Evolutionary conservation across 1,140 invertebrate genomes (phyloP).

Genomic region (Drosophila pseudoananassae): DNA sequence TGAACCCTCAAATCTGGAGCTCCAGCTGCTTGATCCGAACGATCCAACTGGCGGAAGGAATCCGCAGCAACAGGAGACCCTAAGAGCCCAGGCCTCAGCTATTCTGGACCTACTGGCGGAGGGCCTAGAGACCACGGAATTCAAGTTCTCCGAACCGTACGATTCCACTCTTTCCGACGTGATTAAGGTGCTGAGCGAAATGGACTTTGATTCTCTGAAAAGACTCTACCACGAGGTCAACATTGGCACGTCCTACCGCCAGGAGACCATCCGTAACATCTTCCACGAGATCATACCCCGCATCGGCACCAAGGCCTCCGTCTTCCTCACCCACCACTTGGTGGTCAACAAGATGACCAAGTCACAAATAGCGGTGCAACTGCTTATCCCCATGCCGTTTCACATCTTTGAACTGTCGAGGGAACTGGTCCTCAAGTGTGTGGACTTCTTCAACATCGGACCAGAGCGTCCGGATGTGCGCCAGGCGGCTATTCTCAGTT

Average conservation of each 20-base stretch:
- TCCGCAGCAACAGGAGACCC: slow-evolving; percentile 65
- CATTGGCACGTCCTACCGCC: slow-evolving; percentile 87
- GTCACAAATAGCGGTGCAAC: slow-evolving; percentile 85
- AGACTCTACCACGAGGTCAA: slow-evolving; percentile 86
- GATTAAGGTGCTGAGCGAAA: slow-evolving; percentile 85
- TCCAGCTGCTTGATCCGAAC: slow-evolving; percentile 61
- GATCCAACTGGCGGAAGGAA: slow-evolving; percentile 80
- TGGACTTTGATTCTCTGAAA: slow-evolving; percentile 85
- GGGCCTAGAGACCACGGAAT: slow-evolving; percentile 83
- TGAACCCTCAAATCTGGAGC: slow-evolving; percentile 54
- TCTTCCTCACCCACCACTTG: slow-evolving; percentile 87
- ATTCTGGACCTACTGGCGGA: slow-evolving; percentile 82
- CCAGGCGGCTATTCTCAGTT: slow-evolving; percentile 88
- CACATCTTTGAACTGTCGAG: slow-evolving; percentile 86
- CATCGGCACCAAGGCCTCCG: slow-evolving; percentile 87
- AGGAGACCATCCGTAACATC: slow-evolving; percentile 88
- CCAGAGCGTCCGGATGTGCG: slow-evolving; percentile 85
- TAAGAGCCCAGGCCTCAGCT: slow-evolving; percentile 64
- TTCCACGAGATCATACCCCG: slow-evolving; percentile 90
- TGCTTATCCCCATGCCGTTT: slow-evolving; percentile 86
- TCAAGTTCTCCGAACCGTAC: slow-evolving; percentile 84
- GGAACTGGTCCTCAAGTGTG: slow-evolving; percentile 85
- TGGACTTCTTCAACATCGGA: slow-evolving; percentile 85
- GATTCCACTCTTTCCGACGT: slow-evolving; percentile 84
- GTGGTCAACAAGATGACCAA: slow-evolving; percentile 87